Percentiles rank a stretch among this genome's conserved stretches.
Evolutionary conservation across 2,888 invertebrate species (phyloP).

Genomic region (Oligia strigilis): DNA sequence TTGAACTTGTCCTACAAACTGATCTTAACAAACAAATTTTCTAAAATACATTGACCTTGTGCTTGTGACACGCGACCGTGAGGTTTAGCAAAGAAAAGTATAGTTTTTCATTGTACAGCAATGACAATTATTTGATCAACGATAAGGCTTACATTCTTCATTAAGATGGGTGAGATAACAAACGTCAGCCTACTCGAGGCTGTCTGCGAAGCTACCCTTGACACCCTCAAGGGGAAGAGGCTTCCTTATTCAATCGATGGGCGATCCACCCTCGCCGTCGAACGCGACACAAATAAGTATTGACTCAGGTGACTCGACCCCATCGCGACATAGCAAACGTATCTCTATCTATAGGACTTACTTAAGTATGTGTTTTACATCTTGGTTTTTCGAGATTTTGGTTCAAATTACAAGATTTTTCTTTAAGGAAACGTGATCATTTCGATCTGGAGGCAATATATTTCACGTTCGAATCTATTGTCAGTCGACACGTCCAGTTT

Average conservation of each 20-base stretch:
- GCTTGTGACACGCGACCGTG: constrained; percentile 56
- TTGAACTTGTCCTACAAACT: constrained; percentile 31
- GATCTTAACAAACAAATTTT: constrained; percentile 18
- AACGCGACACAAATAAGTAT: constrained; percentile 75
- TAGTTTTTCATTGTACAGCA: constrained; percentile 40
- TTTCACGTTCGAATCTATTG: constrained; percentile 14
- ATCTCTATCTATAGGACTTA: constrained; percentile 35
- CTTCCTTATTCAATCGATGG: constrained; percentile 80
- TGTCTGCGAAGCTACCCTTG: constrained; percentile 74
- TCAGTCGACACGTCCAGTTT: constrained; percentile 27
- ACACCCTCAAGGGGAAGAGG: constrained; percentile 71
- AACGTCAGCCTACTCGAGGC: constrained; percentile 58
- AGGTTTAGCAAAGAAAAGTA: constrained; percentile 47
- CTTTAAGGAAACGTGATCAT: neutral
- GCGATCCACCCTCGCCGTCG: constrained; percentile 76
- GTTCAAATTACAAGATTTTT: neutral
- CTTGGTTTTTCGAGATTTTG: constrained; percentile 13
- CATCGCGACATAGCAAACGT: constrained; percentile 32
- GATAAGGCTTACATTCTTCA: constrained; percentile 59
- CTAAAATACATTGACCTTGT: constrained; percentile 51
- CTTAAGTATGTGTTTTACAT: neutral
- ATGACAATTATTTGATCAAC: constrained; percentile 58
- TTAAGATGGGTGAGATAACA: constrained; percentile 65
- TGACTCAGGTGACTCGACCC: constrained; percentile 74
- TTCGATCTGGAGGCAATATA: constrained; percentile 3